These are phyloP conservation scores for Oscheius sp. DNA, from an alignment of 2,888 invertebrate genomes.

Conservation along the genomic window DNA sequence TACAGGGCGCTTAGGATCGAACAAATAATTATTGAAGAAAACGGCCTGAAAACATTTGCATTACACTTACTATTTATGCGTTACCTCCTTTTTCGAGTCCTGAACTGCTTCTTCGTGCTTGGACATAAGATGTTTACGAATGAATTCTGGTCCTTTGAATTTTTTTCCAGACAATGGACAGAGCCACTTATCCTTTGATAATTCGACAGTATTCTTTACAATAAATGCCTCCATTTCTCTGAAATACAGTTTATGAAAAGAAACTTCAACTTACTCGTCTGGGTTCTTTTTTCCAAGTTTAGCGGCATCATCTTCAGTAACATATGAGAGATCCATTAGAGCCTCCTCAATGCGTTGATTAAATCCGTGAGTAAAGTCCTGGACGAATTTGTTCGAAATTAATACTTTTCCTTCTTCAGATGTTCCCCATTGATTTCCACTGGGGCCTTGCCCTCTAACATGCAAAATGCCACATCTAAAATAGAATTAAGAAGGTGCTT, in stretches of 20 bases:
- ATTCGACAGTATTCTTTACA: slow-evolving; percentile 91
- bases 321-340: slow-evolving; percentile 81
- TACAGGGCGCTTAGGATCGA: slow-evolving; percentile 92
- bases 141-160: slow-evolving; percentile 97
- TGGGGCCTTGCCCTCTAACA: slow-evolving; percentile 87
- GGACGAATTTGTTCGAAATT: slow-evolving; percentile 50
- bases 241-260: slow-evolving; percentile 26
- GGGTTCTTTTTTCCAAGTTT: slow-evolving; percentile 85
- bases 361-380: slow-evolving; percentile 76
- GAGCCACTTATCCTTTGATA: slow-evolving; percentile 97
- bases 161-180: slow-evolving; percentile 98
- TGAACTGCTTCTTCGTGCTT: slow-evolving; percentile 96
- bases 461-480: slow-evolving; percentile 90
- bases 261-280: slow-evolving; percentile 73
- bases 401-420: slow-evolving; percentile 69
- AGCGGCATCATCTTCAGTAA: slow-evolving; percentile 81
- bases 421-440: slow-evolving; percentile 77
- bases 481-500: background rate
- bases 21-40: slow-evolving; percentile 94
- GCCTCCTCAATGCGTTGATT: slow-evolving; percentile 86
- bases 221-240: slow-evolving; percentile 91
- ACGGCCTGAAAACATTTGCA: slow-evolving; percentile 76
- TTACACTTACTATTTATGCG: too few relatives aligned
- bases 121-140: slow-evolving; percentile 95
- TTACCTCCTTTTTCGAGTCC: slow-evolving; percentile 93